Percentiles rank a stretch among this genome's conserved stretches.
These are phyloP conservation scores for Watsonalla binaria DNA, from an alignment of 2,888 invertebrate genomes.

Conservation along the genomic window DNA sequence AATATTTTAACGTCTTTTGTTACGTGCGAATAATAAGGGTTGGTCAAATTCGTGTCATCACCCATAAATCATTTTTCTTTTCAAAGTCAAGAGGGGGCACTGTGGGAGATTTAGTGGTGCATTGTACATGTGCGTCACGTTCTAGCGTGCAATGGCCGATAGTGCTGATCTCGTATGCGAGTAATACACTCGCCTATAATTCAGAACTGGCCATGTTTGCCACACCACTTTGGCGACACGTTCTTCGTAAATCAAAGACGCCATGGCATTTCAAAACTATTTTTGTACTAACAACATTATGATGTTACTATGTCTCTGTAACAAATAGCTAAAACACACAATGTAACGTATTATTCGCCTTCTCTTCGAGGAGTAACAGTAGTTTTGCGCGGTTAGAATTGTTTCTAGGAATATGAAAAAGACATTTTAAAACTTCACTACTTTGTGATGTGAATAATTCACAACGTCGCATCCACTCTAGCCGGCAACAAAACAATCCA, in stretches of 20 bases:
- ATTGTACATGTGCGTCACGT: slow-evolving; percentile 52
- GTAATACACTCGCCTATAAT: slow-evolving; percentile 51
- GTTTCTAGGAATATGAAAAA: slow-evolving; percentile 27
- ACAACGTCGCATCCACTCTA: slow-evolving; percentile 23
- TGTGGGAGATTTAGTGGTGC: slow-evolving; percentile 43
- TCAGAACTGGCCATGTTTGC: slow-evolving; percentile 50
- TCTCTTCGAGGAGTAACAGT: not conserved
- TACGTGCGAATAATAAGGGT: slow-evolving; percentile 8
- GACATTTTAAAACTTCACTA: slow-evolving; percentile 34
- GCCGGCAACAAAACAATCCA: slow-evolving; percentile 33
- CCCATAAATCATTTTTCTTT: slow-evolving; percentile 36
- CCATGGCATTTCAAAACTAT: slow-evolving; percentile 18
- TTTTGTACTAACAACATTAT: not conserved
- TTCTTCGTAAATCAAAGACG: slow-evolving; percentile 36
- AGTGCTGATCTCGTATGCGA: slow-evolving; percentile 56
- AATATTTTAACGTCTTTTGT: too few relatives aligned
- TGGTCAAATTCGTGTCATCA: slow-evolving; percentile 27
- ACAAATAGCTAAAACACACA: not conserved
- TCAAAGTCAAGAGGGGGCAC: slow-evolving; percentile 22
- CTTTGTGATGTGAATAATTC: slow-evolving; percentile 40
- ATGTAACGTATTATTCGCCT: not conserved
- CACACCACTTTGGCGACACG: slow-evolving; percentile 32
- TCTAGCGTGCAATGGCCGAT: slow-evolving; percentile 51
- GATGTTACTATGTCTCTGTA: not conserved
- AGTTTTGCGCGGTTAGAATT: slow-evolving; percentile 10